phyloP scores from a whole-genome alignment of 2,888 invertebrate genomes.

The Thereva unica region DNA sequence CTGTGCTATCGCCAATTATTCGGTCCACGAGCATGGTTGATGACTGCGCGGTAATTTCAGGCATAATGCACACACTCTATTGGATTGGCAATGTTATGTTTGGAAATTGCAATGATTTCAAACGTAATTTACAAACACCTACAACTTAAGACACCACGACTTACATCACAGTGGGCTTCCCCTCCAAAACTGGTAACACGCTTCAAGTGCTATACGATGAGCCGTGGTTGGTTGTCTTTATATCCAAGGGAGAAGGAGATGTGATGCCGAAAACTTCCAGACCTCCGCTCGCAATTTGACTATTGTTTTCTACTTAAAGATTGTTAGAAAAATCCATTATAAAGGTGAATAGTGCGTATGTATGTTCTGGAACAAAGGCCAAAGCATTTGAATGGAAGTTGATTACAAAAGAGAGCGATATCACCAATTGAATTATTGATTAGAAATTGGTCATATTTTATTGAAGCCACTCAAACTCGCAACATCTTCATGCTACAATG shows the following conservation, averaged over 20 bases:
- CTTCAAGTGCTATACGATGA: constrained; percentile 29
- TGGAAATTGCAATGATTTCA: background rate
- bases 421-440: too few species aligned
- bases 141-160: background rate
- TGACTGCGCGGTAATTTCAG: constrained; percentile 13
- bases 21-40: constrained; percentile 19
- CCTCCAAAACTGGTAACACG: constrained; percentile 32
- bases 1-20: constrained; percentile 25
- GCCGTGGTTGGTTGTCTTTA: background rate
- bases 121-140: constrained; percentile 23
- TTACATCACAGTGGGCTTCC: constrained; percentile 1
- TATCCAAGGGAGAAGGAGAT: background rate
- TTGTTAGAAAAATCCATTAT: too few species aligned
- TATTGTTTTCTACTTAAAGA: too few species aligned
- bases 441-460: too few species aligned
- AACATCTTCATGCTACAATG: too few species aligned
- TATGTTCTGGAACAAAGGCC: too few species aligned
- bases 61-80: background rate
- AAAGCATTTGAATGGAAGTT: too few species aligned
- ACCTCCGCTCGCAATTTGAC: too few species aligned
- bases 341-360: too few species aligned
- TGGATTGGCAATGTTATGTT: background rate
- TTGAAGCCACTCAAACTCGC: too few species aligned
- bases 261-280: background rate
- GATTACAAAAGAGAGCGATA: too few species aligned